phyloP scores from a whole-genome alignment of 2,797 vertebrate genomes.

The Ibycter americanus region DNA sequence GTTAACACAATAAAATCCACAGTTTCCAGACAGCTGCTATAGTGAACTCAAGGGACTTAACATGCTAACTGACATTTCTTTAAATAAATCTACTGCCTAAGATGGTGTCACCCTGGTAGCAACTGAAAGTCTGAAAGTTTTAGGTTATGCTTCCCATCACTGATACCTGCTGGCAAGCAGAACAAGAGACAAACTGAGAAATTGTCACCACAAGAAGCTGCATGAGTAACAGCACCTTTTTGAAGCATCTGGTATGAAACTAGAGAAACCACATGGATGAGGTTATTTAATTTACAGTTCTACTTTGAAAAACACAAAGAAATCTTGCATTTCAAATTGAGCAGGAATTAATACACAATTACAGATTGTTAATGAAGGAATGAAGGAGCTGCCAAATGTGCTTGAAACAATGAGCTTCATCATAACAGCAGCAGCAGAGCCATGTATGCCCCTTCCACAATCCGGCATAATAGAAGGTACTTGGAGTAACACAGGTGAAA shows the following conservation, averaged over 20 bases:
- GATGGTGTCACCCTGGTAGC: background rate
- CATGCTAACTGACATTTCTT: background rate
- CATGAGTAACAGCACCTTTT: background rate
- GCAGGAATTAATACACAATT: background rate
- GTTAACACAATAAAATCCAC: background rate
- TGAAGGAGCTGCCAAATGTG: background rate
- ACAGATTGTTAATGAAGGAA: background rate
- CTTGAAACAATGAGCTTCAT: background rate
- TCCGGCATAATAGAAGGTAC: background rate
- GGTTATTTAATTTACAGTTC: background rate
- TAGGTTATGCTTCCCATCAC: background rate
- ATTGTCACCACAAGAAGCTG: background rate
- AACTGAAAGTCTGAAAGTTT: background rate
- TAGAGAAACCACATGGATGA: background rate
- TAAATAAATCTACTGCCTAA: background rate
- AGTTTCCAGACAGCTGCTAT: background rate
- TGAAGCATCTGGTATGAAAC: background rate
- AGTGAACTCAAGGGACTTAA: background rate
- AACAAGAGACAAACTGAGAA: background rate
- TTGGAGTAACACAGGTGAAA: background rate
- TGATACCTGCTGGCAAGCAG: background rate
- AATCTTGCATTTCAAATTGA: background rate
- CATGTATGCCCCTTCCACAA: background rate
- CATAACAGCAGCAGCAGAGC: background rate
- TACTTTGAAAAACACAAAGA: background rate